Conservation (phyloP, 2,888 invertebrate genomes). For the Oxyteleia sp. region DNA sequence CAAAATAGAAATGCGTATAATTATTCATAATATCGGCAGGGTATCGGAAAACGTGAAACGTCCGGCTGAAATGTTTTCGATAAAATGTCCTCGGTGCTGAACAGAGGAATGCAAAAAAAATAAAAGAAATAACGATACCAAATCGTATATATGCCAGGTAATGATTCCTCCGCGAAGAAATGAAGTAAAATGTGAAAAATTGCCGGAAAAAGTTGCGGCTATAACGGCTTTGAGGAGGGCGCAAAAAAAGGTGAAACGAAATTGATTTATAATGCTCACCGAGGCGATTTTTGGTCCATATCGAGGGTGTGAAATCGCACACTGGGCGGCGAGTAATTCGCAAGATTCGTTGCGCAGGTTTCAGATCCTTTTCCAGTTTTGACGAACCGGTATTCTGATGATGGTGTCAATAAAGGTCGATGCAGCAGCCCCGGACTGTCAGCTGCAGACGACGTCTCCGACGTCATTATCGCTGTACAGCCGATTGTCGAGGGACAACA, state of each 20-base stretch:
- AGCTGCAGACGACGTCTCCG: too few species aligned
- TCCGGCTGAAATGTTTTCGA: slow-evolving; percentile 10
- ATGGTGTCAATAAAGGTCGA: too few species aligned
- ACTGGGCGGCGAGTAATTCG: too few species aligned
- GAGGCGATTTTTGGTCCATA: slow-evolving; percentile 83
- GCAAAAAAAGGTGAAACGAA: slow-evolving; percentile 43
- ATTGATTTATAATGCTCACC: slow-evolving; percentile 77
- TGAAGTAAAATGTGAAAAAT: slow-evolving; percentile 38
- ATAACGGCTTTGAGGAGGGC: slow-evolving; percentile 34
- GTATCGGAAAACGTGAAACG: too few species aligned
- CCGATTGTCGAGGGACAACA: too few species aligned
- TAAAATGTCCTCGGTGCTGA: slow-evolving; percentile 7
- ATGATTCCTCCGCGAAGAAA: slow-evolving; percentile 35
- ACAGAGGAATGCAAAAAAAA: slow-evolving; percentile 15
- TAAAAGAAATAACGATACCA: not conserved
- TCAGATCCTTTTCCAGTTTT: too few species aligned
- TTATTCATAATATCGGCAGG: not conserved
- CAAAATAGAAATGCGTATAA: too few species aligned
- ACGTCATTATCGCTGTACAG: too few species aligned
- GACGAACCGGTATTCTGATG: too few species aligned
- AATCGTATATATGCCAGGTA: slow-evolving; percentile 15
- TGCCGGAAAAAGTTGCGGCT: slow-evolving; percentile 33
- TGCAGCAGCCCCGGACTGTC: too few species aligned
- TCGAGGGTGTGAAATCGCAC: slow-evolving; percentile 83
- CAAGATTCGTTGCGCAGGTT: too few species aligned